Percentiles rank a stretch among this genome's conserved stretches.
phyloP scores from a whole-genome alignment of 2,113 vertebrate species.

The Emydura subglobosa region DNA sequence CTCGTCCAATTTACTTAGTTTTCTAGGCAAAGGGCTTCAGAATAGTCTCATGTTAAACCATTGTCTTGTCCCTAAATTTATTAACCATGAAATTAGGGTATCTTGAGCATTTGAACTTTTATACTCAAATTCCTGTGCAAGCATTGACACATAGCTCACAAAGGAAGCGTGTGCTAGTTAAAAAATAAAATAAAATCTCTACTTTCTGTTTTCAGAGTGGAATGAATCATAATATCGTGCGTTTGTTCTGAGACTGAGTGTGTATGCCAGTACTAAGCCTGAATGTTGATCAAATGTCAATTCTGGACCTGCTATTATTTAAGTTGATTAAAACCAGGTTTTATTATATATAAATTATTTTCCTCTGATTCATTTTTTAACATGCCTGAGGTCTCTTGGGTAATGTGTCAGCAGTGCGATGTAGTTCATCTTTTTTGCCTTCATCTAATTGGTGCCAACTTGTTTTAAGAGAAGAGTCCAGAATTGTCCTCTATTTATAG shows the following conservation, averaged over 20 bases:
- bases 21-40: conserved; percentile 32
- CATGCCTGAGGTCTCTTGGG: background rate
- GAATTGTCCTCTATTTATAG: conserved; percentile 15
- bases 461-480: background rate
- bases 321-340: background rate
- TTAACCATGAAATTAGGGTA: conserved; percentile 48
- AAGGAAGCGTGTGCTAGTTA: conserved; percentile 20
- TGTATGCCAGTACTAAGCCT: conserved; percentile 42
- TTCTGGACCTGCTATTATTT: background rate
- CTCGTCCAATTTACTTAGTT: conserved; percentile 42
- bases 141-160: background rate
- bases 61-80: conserved; percentile 43
- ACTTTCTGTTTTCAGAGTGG: conserved; percentile 41
- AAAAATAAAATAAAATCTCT: conserved; percentile 7
- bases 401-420: background rate
- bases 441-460: background rate
- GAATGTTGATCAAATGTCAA: conserved; percentile 48
- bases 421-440: background rate
- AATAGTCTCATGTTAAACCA: background rate
- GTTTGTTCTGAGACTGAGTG: conserved; percentile 25
- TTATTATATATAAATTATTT: background rate
- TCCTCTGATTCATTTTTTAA: background rate
- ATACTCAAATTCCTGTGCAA: background rate
- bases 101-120: conserved; percentile 17
- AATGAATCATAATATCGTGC: conserved; percentile 46